These are phyloP conservation scores for Gastracanthus pulcherrimus DNA, from an alignment of 2,888 invertebrate species.

Conservation along the genomic window DNA sequence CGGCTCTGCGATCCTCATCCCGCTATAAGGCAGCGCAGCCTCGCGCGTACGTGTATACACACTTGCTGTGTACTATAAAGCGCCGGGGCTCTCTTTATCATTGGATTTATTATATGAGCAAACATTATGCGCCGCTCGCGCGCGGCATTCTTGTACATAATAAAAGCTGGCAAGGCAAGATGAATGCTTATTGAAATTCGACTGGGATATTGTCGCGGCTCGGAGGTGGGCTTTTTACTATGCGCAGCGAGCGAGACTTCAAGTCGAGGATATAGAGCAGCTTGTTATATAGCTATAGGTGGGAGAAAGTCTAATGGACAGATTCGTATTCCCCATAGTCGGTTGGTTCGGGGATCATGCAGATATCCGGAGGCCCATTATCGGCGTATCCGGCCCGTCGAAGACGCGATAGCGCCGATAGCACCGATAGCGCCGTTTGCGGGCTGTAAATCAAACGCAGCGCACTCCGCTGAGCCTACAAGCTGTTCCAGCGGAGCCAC, in stretches of 20 bases:
- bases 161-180: not conserved
- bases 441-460: constrained; percentile 39
- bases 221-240: not conserved
- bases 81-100: constrained; percentile 19
- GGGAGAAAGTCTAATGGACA: constrained; percentile 2
- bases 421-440: not conserved
- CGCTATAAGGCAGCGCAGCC: not conserved
- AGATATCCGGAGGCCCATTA: constrained; percentile 32
- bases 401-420: not conserved
- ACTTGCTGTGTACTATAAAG: not conserved
- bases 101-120: constrained; percentile 28
- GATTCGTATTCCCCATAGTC: constrained; percentile 36
- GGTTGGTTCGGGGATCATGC: constrained; percentile 37
- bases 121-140: not conserved
- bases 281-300: not conserved
- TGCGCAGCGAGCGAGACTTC: not conserved
- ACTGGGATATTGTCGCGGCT: not conserved
- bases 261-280: not conserved
- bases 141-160: too few species aligned
- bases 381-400: too few species aligned
- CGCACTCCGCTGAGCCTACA: constrained; percentile 4
- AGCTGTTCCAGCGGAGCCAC: constrained; percentile 27
- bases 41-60: not conserved
- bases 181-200: constrained; percentile 1
- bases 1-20: not conserved